Base-by-base conservation (phyloP, 2,113 vertebrate species). In the Toxotes chatareus region DNA sequence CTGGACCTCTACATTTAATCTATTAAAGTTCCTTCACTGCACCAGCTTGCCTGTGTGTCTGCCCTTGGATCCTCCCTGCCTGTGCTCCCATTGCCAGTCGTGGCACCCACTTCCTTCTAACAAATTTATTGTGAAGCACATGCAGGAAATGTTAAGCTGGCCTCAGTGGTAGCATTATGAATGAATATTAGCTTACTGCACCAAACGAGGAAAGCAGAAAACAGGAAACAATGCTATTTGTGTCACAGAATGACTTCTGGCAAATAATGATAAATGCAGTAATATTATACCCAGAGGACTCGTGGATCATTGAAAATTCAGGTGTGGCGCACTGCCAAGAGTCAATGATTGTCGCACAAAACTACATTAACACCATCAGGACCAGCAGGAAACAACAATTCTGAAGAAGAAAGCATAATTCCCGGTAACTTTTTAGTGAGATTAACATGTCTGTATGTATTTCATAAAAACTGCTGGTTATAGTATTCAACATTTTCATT, bases 181-280 rank as follows among this genome's bases (percentile, higher is more conserved):
- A 77, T 57, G 49, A 78, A 70, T 13, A 49, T 68, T 61, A 71
- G 32, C 59, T 67, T 57, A 59, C 71, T 38, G 44, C 73, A 67
- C 60, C 44, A 72, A 70, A 60, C 5, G 0, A 77, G 76, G 72
- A 73, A 51, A 61, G 57, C 32, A 78, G 67, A 71, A 65, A 73
- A 56, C 42, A 59, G 49, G 78, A 83, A 84, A 78, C 42, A 10
- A 76, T 68, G 53, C 21, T 62, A 47, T 64, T 85, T 80, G 76
- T 75, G 73, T 70, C 71, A 67, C 40, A 66, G 55, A 76, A 84
- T 68, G 61, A 79, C 34, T 80, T 53, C 40, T 68, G 49, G 73
- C 64, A 62, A 75, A 80, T 69, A 53, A 60, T 74, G 72, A 78
- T 79, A 72, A 78, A 83, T 64, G 49, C n/a, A 44, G 63, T 19